Percentiles rank a stretch among this genome's conserved stretches.
Conservation (phyloP, 2,797 vertebrate genomes). For the Caiman crocodilus region DNA sequence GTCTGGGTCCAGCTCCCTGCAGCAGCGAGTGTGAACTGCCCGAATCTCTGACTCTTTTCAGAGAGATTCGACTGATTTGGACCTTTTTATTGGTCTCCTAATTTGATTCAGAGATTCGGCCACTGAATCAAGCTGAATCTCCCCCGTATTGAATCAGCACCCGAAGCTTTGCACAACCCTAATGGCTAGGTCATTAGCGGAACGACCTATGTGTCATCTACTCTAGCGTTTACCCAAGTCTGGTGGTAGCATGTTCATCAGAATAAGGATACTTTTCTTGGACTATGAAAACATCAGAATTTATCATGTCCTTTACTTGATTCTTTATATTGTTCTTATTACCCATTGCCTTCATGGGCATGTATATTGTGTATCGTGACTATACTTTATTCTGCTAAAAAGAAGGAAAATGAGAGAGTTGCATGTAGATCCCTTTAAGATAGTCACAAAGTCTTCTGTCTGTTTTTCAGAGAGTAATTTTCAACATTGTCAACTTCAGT, state of each 20-base stretch:
- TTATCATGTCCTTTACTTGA: neutral
- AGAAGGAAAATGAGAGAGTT: neutral
- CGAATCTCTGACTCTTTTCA: too few species aligned
- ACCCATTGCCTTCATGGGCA: too few species aligned
- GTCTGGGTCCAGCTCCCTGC: too few species aligned
- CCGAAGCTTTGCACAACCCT: too few species aligned
- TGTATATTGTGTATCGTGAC: neutral
- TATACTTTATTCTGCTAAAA: neutral
- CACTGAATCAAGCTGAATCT: too few species aligned
- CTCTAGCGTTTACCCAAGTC: neutral
- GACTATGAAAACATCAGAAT: neutral
- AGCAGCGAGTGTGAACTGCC: too few species aligned
- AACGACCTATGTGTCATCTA: neutral
- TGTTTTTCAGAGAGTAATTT: slow-evolving; percentile 94
- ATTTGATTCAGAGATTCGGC: too few species aligned
- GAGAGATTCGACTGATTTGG: too few species aligned
- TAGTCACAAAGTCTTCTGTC: neutral
- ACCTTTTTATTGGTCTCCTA: too few species aligned
- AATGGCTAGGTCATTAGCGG: neutral
- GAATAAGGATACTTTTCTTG: neutral
- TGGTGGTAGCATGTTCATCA: neutral
- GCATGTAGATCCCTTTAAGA: neutral
- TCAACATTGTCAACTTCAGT: slow-evolving; percentile 98
- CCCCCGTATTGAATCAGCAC: too few species aligned
- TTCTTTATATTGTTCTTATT: too few species aligned